Conservation (phyloP, 2,888 invertebrate genomes). For the Drosophila melanosoma region DNA sequence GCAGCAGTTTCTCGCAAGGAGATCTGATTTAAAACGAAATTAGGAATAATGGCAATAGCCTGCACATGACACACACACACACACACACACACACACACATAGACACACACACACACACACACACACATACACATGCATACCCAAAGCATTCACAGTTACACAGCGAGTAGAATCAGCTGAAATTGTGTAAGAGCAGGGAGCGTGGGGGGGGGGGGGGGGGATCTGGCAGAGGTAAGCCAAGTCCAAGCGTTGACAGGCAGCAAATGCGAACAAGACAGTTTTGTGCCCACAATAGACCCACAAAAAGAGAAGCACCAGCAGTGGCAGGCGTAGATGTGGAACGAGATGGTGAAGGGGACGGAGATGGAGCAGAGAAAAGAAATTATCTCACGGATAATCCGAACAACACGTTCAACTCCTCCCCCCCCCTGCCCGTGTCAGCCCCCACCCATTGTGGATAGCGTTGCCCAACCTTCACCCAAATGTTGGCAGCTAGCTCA, state of each 20-base stretch:
- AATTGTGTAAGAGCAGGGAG: not conserved
- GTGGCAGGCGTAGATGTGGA: not conserved
- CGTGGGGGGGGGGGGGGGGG: too few relatives aligned
- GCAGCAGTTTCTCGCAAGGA: constrained; percentile 45
- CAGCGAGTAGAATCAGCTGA: constrained; percentile 4
- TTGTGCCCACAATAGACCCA: constrained; percentile 57
- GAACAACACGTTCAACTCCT: constrained; percentile 70
- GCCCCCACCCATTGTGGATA: not conserved
- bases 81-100: constrained; percentile 43
- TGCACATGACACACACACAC: constrained; percentile 74
- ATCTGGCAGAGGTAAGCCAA: constrained; percentile 16
- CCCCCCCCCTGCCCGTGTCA: not conserved
- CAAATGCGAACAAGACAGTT: constrained; percentile 78
- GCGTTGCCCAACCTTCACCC: constrained; percentile 49
- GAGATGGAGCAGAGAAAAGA: constrained; percentile 40
- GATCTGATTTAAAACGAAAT: constrained; percentile 83
- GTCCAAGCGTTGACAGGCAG: constrained; percentile 75
- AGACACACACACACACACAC: constrained; percentile 33
- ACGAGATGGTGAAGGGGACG: not conserved
- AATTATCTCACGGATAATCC: constrained; percentile 81
- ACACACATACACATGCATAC: constrained; percentile 26
- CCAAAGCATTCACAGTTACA: constrained; percentile 49
- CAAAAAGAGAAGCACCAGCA: constrained; percentile 14
- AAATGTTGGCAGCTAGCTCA: constrained; percentile 50
- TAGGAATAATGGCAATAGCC: constrained; percentile 82